A percentile compares a stretch with the other conserved stretches of the same genome.
These are phyloP conservation scores for Lutra lutra DNA, from an alignment of 2,797 vertebrate species.

Conservation along the genomic window DNA sequence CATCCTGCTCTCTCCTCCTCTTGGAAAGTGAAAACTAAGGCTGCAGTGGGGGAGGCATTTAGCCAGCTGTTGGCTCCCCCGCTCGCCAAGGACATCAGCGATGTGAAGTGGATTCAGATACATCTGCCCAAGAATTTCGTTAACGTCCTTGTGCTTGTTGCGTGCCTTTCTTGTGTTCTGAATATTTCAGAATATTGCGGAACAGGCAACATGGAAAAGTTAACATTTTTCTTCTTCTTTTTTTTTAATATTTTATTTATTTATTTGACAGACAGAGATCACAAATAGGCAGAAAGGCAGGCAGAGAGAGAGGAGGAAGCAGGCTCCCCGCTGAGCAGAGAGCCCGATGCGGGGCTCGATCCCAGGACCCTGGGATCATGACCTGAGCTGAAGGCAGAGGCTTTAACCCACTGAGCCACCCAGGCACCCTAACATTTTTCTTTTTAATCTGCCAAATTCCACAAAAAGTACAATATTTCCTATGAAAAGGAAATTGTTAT, in stretches of 20 bases:
- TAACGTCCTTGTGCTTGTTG: constrained; percentile 52
- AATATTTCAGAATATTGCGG: constrained; percentile 68
- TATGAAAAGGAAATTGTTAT: constrained; percentile 37
- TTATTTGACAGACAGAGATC: too few species aligned
- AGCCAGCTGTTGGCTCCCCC: constrained; percentile 22
- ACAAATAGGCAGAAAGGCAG: too few species aligned
- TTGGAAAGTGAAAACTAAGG: constrained; percentile 7
- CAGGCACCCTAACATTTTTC: neutral
- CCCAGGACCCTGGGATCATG: too few species aligned
- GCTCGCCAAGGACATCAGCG: constrained; percentile 24
- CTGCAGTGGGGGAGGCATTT: neutral
- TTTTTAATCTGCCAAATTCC: constrained; percentile 59
- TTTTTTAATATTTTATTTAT: too few species aligned
- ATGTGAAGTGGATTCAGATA: neutral
- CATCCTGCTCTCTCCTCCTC: neutral
- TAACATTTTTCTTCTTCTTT: constrained; percentile 49
- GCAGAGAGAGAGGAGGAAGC: too few species aligned
- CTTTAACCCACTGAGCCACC: too few species aligned
- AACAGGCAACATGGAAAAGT: constrained; percentile 61
- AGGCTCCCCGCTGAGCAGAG: too few species aligned
- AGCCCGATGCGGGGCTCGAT: too few species aligned
- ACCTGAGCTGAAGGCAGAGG: too few species aligned
- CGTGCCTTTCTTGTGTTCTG: constrained; percentile 53
- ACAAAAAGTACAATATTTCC: constrained; percentile 49
- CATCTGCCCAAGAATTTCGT: constrained; percentile 32